Evolutionary conservation across 1,140 invertebrate genomes (phyloP).

Genomic region (Ceratina australensis): DNA sequence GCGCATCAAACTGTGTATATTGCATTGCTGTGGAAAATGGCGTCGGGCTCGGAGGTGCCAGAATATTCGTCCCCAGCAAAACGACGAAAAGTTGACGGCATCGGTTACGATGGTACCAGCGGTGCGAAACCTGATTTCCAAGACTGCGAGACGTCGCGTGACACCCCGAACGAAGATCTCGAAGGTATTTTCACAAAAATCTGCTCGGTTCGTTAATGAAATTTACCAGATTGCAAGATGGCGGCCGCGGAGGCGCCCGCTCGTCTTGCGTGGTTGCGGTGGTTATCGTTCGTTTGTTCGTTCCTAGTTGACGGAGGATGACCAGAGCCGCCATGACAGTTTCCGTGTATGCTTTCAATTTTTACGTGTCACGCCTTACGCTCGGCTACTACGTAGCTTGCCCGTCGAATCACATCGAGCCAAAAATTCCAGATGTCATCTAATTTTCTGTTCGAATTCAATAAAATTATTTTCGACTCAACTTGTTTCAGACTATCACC

Average conservation of each 20-base stretch:
- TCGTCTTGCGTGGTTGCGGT: slow-evolving; percentile 28
- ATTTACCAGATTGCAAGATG: slow-evolving; percentile 71
- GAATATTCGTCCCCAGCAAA: slow-evolving; percentile 79
- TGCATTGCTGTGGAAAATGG: slow-evolving; percentile 80
- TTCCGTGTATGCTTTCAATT: slow-evolving; percentile 40
- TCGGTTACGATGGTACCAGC: slow-evolving; percentile 63
- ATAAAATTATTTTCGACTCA: slow-evolving; percentile 6
- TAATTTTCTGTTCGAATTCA: not conserved
- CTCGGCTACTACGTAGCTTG: not conserved
- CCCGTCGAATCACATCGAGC: not conserved
- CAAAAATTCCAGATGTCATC: not conserved
- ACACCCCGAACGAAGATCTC: slow-evolving; percentile 69
- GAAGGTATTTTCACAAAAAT: slow-evolving; percentile 75
- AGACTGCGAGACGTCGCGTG: slow-evolving; percentile 58
- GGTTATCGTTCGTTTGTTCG: slow-evolving; percentile 30
- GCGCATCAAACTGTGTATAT: slow-evolving; percentile 44
- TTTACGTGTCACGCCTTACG: not conserved
- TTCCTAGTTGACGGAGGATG: slow-evolving; percentile 22
- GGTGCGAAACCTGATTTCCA: slow-evolving; percentile 68
- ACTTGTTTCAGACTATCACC: not conserved
- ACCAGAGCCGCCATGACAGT: slow-evolving; percentile 70
- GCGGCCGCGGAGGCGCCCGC: slow-evolving; percentile 61
- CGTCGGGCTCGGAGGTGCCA: slow-evolving; percentile 77
- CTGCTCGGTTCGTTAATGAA: slow-evolving; percentile 64
- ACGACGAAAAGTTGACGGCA: slow-evolving; percentile 77